These are phyloP conservation scores for Calephelis perditalis DNA, from an alignment of 2,888 invertebrate species.

Conservation along the genomic window DNA sequence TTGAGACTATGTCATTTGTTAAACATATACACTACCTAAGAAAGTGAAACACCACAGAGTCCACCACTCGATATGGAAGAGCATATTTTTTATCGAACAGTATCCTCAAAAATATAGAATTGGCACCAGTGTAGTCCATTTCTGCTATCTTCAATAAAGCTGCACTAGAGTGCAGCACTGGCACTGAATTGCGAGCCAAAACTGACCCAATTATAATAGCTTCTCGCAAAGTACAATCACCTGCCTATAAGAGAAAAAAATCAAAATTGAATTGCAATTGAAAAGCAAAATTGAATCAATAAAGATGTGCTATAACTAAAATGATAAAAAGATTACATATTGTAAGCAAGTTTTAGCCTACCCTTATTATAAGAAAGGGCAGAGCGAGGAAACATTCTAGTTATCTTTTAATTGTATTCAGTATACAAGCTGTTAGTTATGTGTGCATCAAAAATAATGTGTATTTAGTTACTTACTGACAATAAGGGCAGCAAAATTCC, in stretches of 20 bases:
- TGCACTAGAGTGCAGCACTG: slow-evolving; percentile 96
- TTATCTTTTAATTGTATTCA: no score
- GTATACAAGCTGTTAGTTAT: no score
- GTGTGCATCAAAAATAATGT: background rate
- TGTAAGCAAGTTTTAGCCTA: no score
- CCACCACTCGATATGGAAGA: slow-evolving; percentile 95
- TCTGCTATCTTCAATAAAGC: slow-evolving; percentile 97
- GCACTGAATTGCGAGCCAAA: slow-evolving; percentile 93
- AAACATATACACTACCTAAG: slow-evolving; percentile 78
- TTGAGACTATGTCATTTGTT: background rate
- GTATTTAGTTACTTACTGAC: slow-evolving; percentile 57
- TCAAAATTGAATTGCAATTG: no score
- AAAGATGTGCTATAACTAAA: no score
- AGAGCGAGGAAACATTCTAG: no score
- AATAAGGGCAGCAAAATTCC: slow-evolving; percentile 86
- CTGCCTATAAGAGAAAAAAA: slow-evolving; percentile 76
- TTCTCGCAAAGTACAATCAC: slow-evolving; percentile 96
- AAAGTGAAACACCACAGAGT: slow-evolving; percentile 96
- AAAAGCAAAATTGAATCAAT: background rate
- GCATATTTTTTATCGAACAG: slow-evolving; percentile 99
- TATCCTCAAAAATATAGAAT: slow-evolving; percentile 95
- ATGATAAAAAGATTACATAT: no score
- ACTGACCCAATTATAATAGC: slow-evolving; percentile 97
- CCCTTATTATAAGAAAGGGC: no score
- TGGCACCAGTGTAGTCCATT: slow-evolving; percentile 98